Percentiles rank a stretch among this genome's conserved stretches.
phyloP scores from a whole-genome alignment of 2,797 vertebrate species.

The Gallinago stenura region DNA sequence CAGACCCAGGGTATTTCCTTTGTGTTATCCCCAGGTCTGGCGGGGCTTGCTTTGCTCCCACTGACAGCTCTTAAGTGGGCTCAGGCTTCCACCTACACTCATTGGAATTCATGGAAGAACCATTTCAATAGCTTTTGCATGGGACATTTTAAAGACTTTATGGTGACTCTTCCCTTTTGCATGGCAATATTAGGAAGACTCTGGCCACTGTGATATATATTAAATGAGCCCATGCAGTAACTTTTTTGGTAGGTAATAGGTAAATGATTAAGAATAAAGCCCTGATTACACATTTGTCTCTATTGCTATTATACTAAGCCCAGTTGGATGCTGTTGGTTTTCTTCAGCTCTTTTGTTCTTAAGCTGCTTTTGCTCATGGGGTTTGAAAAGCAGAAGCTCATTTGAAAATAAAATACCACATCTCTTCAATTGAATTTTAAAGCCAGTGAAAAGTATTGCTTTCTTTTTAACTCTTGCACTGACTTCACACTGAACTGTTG shows the following conservation, averaged over 20 bases:
- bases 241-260: background rate
- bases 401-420: conserved; percentile 22
- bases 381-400: conserved; percentile 30
- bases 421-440: background rate
- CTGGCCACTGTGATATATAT: background rate
- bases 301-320: background rate
- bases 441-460: background rate
- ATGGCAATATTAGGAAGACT: background rate
- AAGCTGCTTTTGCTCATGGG: conserved; percentile 16
- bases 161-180: background rate
- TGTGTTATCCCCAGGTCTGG: background rate
- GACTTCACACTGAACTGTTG: background rate
- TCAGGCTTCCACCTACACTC: background rate
- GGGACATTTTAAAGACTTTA: background rate
- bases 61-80: background rate
- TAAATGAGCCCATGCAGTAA: background rate
- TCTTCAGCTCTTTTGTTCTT: background rate
- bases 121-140: background rate
- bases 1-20: background rate
- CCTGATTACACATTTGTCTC: background rate
- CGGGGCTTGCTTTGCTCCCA: background rate
- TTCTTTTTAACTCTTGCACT: background rate
- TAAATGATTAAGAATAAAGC: background rate
- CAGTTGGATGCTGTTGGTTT: background rate
- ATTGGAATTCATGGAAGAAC: background rate